Percentiles rank a stretch among this genome's conserved stretches.
phyloP scores from a whole-genome alignment of 2,113 vertebrate species.

The Eolophus roseicapilla region DNA sequence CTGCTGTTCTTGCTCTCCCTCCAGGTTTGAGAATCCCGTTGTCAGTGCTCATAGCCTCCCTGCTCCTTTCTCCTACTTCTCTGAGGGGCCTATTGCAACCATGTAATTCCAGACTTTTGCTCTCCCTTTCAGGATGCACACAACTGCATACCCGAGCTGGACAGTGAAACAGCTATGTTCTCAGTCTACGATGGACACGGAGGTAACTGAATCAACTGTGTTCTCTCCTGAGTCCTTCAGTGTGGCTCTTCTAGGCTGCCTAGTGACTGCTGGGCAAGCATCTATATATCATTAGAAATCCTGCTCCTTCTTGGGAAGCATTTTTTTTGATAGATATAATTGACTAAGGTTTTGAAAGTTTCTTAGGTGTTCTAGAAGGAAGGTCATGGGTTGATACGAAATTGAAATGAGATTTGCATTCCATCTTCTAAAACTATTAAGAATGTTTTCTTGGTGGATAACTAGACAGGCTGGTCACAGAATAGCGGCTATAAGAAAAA shows the following conservation, averaged over 20 bases:
- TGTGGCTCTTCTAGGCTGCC: background rate
- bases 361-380: background rate
- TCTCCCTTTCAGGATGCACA: constrained; percentile 90
- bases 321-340: background rate
- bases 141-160: constrained; percentile 95
- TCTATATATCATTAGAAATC: background rate
- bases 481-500: background rate
- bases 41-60: background rate
- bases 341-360: background rate
- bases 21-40: no score
- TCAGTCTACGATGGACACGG: constrained; percentile 97
- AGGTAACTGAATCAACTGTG: constrained; percentile 73
- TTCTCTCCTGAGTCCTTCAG: background rate
- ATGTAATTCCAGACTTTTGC: background rate
- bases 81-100: background rate
- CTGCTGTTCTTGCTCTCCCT: background rate
- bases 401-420: background rate
- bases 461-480: background rate
- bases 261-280: background rate
- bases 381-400: background rate
- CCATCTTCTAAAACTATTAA: background rate
- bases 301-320: background rate
- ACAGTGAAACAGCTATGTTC: constrained; percentile 96
- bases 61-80: background rate
- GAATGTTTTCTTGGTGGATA: background rate